Evolutionary conservation across 2,888 invertebrate genomes (phyloP).

Genomic region (Corythucha ciliata): DNA sequence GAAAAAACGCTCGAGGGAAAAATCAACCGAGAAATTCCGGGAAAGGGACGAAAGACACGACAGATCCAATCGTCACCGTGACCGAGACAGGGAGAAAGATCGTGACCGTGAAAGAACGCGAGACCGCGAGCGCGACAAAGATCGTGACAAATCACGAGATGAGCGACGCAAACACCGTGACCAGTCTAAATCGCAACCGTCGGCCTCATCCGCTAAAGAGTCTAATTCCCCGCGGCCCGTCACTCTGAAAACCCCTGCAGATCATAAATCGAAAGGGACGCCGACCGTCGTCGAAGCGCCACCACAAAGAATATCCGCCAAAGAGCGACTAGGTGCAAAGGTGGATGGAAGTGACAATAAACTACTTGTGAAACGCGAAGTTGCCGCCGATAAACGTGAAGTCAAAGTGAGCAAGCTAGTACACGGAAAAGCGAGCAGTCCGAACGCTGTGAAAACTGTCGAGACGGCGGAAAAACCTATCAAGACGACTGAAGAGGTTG

Average conservation of each 20-base stretch:
- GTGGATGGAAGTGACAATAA: conserved; percentile 54
- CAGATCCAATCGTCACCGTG: neutral
- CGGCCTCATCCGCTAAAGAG: neutral
- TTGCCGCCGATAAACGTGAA: conserved; percentile 17
- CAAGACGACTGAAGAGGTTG: conserved; percentile 16
- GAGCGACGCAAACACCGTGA: too few species aligned
- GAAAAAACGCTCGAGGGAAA: conserved; percentile 23
- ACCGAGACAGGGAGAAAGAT: too few species aligned
- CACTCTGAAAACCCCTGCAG: too few species aligned
- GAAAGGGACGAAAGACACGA: conserved; percentile 22
- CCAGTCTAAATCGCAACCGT: neutral
- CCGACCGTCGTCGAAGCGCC: conserved; percentile 47
- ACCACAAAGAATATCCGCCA: conserved; percentile 55
- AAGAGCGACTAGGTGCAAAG: conserved; percentile 70
- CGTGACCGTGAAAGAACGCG: conserved; percentile 16
- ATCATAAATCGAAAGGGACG: too few species aligned
- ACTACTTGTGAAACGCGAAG: conserved; percentile 22
- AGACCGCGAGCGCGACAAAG: conserved; percentile 5
- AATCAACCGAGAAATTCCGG: conserved; percentile 23
- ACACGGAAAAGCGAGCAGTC: conserved; percentile 16
- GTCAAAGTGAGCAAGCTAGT: conserved; percentile 23
- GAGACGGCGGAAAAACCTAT: neutral
- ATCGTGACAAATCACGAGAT: neutral
- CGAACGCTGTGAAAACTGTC: neutral
- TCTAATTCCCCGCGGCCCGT: neutral